Evolutionary conservation across 1,140 invertebrate genomes (phyloP).

Genomic region (Hyposmocoma kahamanoa): DNA sequence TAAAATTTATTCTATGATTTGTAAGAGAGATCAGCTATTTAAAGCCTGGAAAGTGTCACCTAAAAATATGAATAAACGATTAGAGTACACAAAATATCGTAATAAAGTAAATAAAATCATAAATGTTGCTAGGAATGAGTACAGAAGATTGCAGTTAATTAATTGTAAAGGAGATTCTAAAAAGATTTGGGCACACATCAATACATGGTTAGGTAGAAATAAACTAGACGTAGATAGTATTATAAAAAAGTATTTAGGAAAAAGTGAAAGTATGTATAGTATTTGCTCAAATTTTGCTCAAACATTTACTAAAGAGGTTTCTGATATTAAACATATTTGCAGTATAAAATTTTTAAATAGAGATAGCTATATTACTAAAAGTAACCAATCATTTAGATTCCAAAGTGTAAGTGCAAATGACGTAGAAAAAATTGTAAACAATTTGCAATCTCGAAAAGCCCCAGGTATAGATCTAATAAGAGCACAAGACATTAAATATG

Average conservation of each 20-base stretch:
- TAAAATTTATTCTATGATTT: neutral
- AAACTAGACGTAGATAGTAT: neutral
- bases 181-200: conserved; percentile 1
- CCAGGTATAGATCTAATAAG: conserved; percentile 6
- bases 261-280: neutral
- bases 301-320: neutral
- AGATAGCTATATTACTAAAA: neutral
- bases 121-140: conserved; percentile 4
- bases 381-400: conserved; percentile 4
- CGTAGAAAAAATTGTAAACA: conserved; percentile 5
- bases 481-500: conserved; percentile 4
- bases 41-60: conserved; percentile 1
- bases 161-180: neutral
- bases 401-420: neutral
- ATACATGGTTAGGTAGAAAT: neutral
- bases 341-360: neutral
- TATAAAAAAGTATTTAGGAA: neutral
- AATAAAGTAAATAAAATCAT: conserved; percentile 1
- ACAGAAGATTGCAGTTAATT: neutral
- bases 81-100: conserved; percentile 6
- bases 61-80: conserved; percentile 9
- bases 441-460: neutral
- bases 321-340: conserved; percentile 1
- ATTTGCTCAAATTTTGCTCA: conserved; percentile 1
- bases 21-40: conserved; percentile 7